Conservation (phyloP, 2,113 vertebrate species). For the Eretmochelys imbricata region DNA sequence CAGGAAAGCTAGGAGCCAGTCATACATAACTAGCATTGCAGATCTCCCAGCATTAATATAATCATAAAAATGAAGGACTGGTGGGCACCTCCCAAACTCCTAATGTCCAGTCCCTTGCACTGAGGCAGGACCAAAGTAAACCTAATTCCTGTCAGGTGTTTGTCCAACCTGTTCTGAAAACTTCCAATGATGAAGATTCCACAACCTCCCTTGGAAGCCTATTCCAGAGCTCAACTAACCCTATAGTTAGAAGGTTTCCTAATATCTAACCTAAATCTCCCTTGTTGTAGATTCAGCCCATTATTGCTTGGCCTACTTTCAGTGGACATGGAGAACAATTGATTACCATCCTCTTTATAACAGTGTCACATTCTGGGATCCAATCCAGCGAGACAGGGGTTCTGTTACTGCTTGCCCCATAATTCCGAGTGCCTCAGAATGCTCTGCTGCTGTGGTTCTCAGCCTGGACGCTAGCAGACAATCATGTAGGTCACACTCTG, state of each 20-base stretch:
- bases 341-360: neutral
- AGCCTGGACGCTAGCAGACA: neutral
- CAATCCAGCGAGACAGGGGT: neutral
- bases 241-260: neutral
- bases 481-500: neutral
- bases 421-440: neutral
- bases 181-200: neutral
- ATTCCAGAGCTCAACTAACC: neutral
- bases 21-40: neutral
- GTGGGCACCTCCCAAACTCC: neutral
- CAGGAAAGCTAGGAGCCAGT: neutral
- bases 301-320: neutral
- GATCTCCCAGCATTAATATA: neutral
- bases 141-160: neutral
- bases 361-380: neutral
- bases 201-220: neutral
- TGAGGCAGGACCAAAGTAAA: neutral
- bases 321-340: neutral
- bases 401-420: neutral
- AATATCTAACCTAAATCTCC: neutral
- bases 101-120: neutral
- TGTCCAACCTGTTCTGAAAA: neutral
- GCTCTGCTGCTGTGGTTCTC: neutral
- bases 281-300: neutral
- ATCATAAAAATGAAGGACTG: neutral